These are phyloP conservation scores for Drosophila carrolli DNA, from an alignment of 1,140 invertebrate genomes.

Conservation along the genomic window DNA sequence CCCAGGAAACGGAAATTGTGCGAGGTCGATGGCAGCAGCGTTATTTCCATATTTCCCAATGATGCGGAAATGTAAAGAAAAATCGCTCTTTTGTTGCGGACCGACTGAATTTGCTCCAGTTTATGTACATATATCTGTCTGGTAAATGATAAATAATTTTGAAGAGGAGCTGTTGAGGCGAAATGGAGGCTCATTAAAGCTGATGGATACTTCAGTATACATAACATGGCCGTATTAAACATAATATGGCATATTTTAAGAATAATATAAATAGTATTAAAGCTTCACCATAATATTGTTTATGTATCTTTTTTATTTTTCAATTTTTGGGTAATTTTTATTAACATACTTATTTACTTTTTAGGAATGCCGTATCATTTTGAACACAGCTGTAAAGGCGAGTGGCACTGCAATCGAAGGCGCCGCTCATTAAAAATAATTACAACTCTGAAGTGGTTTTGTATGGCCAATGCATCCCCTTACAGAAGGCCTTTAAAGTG, in stretches of 20 bases:
- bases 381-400: slow-evolving; percentile 3
- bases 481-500: slow-evolving; percentile 26
- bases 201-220: slow-evolving; percentile 3
- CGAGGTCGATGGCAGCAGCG: slow-evolving; percentile 47
- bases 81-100: slow-evolving; percentile 23
- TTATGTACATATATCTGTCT: slow-evolving; percentile 8
- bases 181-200: slow-evolving; percentile 25
- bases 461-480: slow-evolving; percentile 29
- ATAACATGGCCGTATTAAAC: neutral
- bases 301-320: too few relatives aligned
- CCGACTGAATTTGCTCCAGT: slow-evolving; percentile 27
- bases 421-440: slow-evolving; percentile 40
- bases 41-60: slow-evolving; percentile 34
- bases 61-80: slow-evolving; percentile 62
- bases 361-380: neutral
- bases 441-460: slow-evolving; percentile 17
- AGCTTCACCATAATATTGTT: too few relatives aligned
- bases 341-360: neutral
- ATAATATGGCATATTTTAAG: neutral
- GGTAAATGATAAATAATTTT: slow-evolving; percentile 31
- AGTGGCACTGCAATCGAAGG: slow-evolving; percentile 13
- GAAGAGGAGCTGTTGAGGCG: slow-evolving; percentile 26
- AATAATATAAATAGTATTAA: neutral
- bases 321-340: neutral
- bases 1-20: slow-evolving; percentile 72